Evolutionary conservation across 92 coral and sea anemone genomes (phyloP).

Genomic region (Phenganax marumi): DNA sequence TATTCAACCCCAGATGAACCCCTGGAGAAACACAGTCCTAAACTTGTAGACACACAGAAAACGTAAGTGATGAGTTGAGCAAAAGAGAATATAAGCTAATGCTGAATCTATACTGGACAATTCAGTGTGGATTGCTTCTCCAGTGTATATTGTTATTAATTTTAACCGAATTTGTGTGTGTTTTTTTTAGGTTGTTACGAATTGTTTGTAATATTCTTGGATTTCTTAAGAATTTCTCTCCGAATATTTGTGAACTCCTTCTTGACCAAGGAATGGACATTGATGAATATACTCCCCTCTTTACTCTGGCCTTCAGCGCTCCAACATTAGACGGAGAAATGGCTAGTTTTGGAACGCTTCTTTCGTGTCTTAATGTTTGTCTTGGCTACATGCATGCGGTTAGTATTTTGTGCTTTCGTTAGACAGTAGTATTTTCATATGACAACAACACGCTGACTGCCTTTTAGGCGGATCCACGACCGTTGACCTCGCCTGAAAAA

Average conservation of each 20-base stretch:
- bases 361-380: conserved; percentile 91
- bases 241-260: conserved; percentile 87
- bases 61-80: conserved; percentile 58
- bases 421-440: not conserved
- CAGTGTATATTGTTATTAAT: not conserved
- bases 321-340: conserved; percentile 93
- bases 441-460: not conserved
- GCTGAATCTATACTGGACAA: too few relatives aligned
- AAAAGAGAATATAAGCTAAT: not conserved
- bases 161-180: not conserved
- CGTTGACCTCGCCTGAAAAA: conserved; percentile 31
- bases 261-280: conserved; percentile 96
- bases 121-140: not conserved
- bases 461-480: conserved; percentile 32
- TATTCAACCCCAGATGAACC: conserved; percentile 93
- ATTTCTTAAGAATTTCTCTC: conserved; percentile 85
- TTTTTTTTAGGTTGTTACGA: conserved; percentile 72
- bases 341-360: conserved; percentile 82
- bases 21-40: conserved; percentile 76
- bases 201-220: conserved; percentile 88
- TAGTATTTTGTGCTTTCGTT: not conserved
- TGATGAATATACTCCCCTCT: conserved; percentile 81
- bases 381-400: conserved; percentile 86
- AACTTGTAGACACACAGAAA: conserved; percentile 74
- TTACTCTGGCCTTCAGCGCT: conserved; percentile 79